A percentile compares a stretch with the other conserved stretches of the same genome.
phyloP scores from a whole-genome alignment of 2,113 vertebrate genomes.

The Passerina amoena region DNA sequence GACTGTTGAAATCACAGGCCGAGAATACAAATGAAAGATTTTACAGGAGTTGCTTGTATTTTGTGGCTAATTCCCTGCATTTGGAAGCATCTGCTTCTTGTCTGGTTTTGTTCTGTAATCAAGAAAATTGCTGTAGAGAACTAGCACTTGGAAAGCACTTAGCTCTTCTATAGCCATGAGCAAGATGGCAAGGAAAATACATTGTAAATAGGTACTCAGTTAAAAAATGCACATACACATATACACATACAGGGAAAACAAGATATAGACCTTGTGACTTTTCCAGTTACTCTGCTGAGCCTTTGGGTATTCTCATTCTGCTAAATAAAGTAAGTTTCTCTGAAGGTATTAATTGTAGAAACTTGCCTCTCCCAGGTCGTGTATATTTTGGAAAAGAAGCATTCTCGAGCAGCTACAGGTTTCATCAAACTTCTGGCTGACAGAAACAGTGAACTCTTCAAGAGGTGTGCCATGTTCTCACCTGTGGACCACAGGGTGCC shows the following conservation, averaged over 20 bases:
- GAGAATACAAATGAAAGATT: conserved; percentile 60
- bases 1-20: conserved; percentile 43
- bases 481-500: conserved; percentile 95
- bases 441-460: conserved; percentile 83
- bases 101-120: conserved; percentile 69
- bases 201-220: neutral
- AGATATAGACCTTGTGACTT: neutral
- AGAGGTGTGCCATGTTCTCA: conserved; percentile 87
- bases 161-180: conserved; percentile 30
- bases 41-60: conserved; percentile 63
- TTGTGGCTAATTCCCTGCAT: conserved; percentile 56
- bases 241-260: neutral
- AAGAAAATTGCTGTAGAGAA: conserved; percentile 57
- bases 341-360: neutral
- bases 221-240: neutral
- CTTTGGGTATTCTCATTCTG: neutral
- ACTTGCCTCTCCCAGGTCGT: conserved; percentile 82
- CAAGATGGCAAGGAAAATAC: conserved; percentile 40
- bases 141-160: conserved; percentile 47
- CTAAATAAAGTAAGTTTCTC: neutral
- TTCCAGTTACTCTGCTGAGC: neutral
- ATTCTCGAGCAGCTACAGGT: conserved; percentile 90
- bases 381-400: conserved; percentile 92
- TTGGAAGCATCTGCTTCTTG: conserved; percentile 63
- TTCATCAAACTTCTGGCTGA: conserved; percentile 90